Percentiles rank a stretch among this genome's conserved stretches.
Evolutionary conservation across 2,888 invertebrate genomes (phyloP).

Genomic region (Biston betularia): DNA sequence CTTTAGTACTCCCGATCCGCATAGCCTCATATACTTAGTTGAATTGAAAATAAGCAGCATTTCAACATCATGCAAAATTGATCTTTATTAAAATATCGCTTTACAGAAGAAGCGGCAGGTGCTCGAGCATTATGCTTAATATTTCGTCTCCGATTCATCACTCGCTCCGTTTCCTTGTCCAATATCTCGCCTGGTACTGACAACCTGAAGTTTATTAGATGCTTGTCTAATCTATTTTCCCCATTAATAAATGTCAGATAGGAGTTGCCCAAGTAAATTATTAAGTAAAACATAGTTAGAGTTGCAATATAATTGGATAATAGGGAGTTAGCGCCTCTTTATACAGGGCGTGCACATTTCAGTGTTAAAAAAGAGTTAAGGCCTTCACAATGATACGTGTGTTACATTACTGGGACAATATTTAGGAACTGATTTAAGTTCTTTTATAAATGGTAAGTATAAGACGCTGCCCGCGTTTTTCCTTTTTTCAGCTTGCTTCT

Average conservation of each 20-base stretch:
- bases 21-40: too few relatives aligned
- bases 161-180: slow-evolving; percentile 18
- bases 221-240: slow-evolving; percentile 18
- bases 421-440: too few relatives aligned
- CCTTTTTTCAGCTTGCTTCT: too few relatives aligned
- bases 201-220: slow-evolving; percentile 33
- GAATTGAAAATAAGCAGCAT: not conserved
- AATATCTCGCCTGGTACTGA: slow-evolving; percentile 22
- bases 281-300: slow-evolving; percentile 23
- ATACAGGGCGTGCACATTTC: not conserved
- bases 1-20: too few relatives aligned
- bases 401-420: too few relatives aligned
- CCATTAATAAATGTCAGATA: slow-evolving; percentile 26
- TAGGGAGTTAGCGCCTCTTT: slow-evolving; percentile 12
- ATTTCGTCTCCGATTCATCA: slow-evolving; percentile 19
- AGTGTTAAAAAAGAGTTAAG: too few relatives aligned
- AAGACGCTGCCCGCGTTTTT: too few relatives aligned
- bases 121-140: slow-evolving; percentile 16
- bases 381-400: too few relatives aligned
- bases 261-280: slow-evolving; percentile 26
- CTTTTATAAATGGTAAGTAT: too few relatives aligned
- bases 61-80: not conserved
- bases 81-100: slow-evolving; percentile 5
- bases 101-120: slow-evolving; percentile 13
- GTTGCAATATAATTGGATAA: slow-evolving; percentile 18